Conservation (phyloP, 2,797 vertebrate species). For the Falco concolor region DNA sequence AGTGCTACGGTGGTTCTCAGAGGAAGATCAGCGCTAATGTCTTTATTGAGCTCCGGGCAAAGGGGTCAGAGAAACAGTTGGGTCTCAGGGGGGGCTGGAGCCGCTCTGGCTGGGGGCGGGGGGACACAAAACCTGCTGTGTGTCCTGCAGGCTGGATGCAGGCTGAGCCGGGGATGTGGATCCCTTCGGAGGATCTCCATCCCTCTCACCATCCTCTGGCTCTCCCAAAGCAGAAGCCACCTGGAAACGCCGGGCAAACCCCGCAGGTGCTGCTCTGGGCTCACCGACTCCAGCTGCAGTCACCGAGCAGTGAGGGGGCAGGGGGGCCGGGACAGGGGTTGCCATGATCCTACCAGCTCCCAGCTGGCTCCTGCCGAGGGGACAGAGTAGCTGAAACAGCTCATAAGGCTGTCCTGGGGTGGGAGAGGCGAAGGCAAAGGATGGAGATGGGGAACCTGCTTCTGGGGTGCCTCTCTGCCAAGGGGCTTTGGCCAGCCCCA, state of each 20-base stretch:
- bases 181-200: neutral
- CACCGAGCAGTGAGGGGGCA: neutral
- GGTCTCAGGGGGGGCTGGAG: neutral
- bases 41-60: accelerated
- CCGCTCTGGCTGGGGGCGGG: neutral
- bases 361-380: neutral
- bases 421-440: accelerated
- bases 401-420: accelerated
- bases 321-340: neutral
- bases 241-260: neutral
- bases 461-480: neutral
- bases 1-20: neutral
- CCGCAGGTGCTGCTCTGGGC: neutral
- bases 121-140: accelerated
- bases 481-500: neutral
- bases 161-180: neutral
- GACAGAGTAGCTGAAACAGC: neutral
- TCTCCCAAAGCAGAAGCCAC: neutral
- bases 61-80: accelerated
- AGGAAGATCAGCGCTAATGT: neutral
- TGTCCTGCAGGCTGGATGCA: neutral
- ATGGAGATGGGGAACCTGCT: neutral
- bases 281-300: neutral
- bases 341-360: neutral
- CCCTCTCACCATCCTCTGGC: neutral